Conservation (phyloP, 2,113 vertebrate species). For the Burhinus bistriatus region DNA sequence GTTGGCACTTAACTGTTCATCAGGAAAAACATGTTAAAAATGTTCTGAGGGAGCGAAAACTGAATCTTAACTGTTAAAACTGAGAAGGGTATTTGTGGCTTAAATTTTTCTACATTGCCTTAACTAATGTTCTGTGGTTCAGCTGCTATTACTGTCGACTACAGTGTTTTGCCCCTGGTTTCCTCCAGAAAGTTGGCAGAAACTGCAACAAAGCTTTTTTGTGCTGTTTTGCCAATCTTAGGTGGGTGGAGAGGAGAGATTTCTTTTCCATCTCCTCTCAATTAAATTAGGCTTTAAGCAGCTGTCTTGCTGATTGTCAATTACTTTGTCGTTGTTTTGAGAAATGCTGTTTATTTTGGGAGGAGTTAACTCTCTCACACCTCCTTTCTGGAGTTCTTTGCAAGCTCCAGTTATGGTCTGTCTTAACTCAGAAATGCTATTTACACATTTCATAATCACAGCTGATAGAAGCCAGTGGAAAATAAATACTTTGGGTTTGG, state of each 20-base stretch:
- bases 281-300: neutral
- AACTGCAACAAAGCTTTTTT: neutral
- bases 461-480: neutral
- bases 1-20: slow-evolving; percentile 14
- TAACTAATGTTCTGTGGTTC: neutral
- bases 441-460: neutral
- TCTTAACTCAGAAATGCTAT: neutral
- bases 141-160: neutral
- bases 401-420: neutral
- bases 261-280: neutral
- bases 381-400: neutral
- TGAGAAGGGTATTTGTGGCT: neutral
- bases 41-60: slow-evolving; percentile 12
- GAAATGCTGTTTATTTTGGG: neutral
- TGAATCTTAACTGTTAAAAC: neutral
- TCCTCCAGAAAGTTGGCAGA: neutral
- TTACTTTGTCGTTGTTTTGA: neutral
- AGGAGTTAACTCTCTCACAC: neutral
- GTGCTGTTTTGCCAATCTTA: neutral
- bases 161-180: neutral
- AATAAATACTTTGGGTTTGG: neutral
- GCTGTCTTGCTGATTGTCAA: neutral
- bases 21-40: slow-evolving; percentile 35
- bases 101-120: neutral
- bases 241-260: neutral